Evolutionary conservation across 2,888 invertebrate species (phyloP), one percentile per base, ranked within the genome.

Genomic region (Hemaris fuciformis): DNA sequence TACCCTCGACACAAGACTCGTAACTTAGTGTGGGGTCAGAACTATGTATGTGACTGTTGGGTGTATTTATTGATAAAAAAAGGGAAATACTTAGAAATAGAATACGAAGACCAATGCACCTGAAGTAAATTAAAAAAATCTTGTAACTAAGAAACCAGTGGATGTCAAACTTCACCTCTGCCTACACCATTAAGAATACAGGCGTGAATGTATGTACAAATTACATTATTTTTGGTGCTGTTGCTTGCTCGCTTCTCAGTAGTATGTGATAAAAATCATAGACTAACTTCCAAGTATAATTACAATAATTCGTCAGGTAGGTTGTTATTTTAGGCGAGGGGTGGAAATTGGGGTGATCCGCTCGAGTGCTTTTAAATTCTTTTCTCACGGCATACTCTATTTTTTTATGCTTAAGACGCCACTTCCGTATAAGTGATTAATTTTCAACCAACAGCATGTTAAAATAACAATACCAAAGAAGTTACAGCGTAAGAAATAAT

Each of bases 351-450:
- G 53, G 60, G 56, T 43, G 42, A 23, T 18, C 10, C 20, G 53
- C 18, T 53, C 7, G 18, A 27, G 27, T 53, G 53, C 15, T 31
- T 48, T 48, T 48, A 48, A 48, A 15, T 7, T 48, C 25, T 48
- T 20, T 53, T 53, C 53, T 68, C 71, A 43, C 61, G 63, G 64
- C 60, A 62, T 1, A 15, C 3, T 53, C 27, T 31, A 18, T 15
- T 53, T 53, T 31, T 31, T 46, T 46, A 45, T 7, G 8, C 20
- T 22, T 25, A 48, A 53, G 31, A 31, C 27, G 15, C 27, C 15
- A 27, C 38, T 38, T 38, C 38, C 38, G 10, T 38, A n/a, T 10
- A 38, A n/a, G 10, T 38, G 13, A 38, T n/a, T 38, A 38, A 8
- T n/a, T 3, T n/a, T 38, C 5, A 38, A 38, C 0, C 38, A 10